Base-by-base conservation (phyloP, 1,140 invertebrate species). In the Cotesia typhae region DNA sequence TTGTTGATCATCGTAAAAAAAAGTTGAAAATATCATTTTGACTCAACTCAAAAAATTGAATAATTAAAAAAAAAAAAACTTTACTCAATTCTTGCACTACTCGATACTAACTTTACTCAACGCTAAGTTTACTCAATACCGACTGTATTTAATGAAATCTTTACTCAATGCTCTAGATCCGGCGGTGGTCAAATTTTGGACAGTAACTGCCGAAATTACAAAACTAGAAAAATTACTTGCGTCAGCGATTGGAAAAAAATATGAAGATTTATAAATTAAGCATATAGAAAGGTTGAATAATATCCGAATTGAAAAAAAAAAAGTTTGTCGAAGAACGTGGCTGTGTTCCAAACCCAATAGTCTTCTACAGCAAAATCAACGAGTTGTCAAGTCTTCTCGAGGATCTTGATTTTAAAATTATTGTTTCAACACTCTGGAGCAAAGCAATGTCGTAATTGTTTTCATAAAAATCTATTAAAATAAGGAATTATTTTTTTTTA, bases 261-360 rank as follows among this genome's bases (percentile, higher is more conserved):
- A 75, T 51, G 47, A 65, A 55, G 53, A 10, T 3, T 69, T 72
- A 12, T 63, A 55, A 3, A 51, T 74, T 72, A 64, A 71, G 28
- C 17, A 2, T 35, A 51, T 14, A 6, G 70, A 84, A 28, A 67
- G 71, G 65, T 64, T 87, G 1, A 74, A 82, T 37, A n/a, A 71
- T 14, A 71, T 82, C 52, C 80, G 82, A 71, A 37, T 20, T 1
- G 73, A 80, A 4, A 80, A 78, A 59, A 79, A 78, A 38, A 69
- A 81, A 14, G 35, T 81, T 85, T 66, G 55, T 77, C 2, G 76
- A 82, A 9, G 68, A 80, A 28, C 52, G 81, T 28, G 68, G 84
- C 36, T 78, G 73, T 36, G 71, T 77, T 1, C 85, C 85, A 36
- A 80, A 79, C 75, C 84, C 84, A 6, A 69, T 81, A 10, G 68